These are phyloP conservation scores for Zapornia atra DNA, from an alignment of 2,113 vertebrate genomes.

Conservation along the genomic window DNA sequence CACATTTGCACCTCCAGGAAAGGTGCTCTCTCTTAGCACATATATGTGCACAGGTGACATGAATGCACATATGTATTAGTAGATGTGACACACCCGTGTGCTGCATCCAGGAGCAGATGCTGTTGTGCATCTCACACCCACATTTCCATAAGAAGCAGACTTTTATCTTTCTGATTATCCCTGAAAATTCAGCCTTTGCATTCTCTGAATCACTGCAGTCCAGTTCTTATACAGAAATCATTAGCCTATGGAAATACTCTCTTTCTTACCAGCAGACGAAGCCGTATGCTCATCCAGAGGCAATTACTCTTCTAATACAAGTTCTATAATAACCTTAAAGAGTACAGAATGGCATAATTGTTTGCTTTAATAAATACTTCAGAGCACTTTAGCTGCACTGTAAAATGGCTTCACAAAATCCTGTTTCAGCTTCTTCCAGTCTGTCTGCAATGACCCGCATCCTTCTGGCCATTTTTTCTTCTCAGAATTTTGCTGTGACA, in stretches of 20 bases:
- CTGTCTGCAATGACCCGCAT: not conserved
- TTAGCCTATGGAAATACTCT: conserved; percentile 7
- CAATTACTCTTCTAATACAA: conserved; percentile 47
- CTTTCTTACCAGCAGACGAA: not conserved
- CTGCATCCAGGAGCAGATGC: not conserved
- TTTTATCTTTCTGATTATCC: not conserved
- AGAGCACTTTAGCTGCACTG: not conserved
- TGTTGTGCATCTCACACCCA: not conserved
- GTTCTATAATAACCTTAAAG: conserved; percentile 37
- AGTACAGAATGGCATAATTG: conserved; percentile 17
- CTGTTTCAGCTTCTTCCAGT: conserved; percentile 39
- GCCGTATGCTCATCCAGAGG: conserved; percentile 22
- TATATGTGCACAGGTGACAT: not conserved
- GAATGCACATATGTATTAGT: accelerated
- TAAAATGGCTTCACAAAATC: conserved; percentile 59
- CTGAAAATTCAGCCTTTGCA: not conserved
- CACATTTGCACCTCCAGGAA: not conserved
- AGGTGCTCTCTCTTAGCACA: not conserved
- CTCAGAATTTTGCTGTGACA: conserved; percentile 54
- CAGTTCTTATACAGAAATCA: conserved; percentile 12
- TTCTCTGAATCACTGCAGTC: not conserved
- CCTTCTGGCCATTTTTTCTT: conserved; percentile 14
- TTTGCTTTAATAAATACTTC: conserved; percentile 24
- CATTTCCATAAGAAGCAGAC: not conserved
- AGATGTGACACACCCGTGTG: accelerated